Base-by-base conservation (phyloP, 1,140 invertebrate genomes). In the Orussus abietinus region DNA sequence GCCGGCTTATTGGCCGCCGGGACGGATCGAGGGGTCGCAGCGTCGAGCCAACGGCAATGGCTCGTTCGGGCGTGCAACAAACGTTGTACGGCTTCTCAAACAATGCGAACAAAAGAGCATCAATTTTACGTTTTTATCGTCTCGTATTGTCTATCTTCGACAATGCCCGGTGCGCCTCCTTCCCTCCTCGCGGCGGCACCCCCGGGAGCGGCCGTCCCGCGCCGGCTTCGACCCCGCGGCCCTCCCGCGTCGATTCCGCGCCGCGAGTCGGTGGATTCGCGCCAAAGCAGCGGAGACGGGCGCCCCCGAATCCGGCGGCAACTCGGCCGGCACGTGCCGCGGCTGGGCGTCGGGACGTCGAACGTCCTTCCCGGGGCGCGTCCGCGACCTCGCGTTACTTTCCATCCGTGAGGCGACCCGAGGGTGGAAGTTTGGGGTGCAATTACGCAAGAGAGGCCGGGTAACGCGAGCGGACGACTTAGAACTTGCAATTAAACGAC, bases 401-500 rank as follows among this genome's bases (percentile, higher is more conserved):
- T 25, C n/a, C 22, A 6, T 25, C 22, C 6, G 22, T n/a, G 6
- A 25, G 22, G 22, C n/a, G n/a, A n/a, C n/a, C n/a, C n/a, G n/a
- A n/a, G n/a, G n/a, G n/a, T n/a, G n/a, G n/a, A n/a, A n/a, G n/a
- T n/a, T n/a, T n/a, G n/a, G n/a, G n/a, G n/a, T n/a, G n/a, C n/a
- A n/a, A n/a, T n/a, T n/a, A n/a, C n/a, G n/a, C n/a, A n/a, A n/a
- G n/a, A n/a, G n/a, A n/a, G n/a, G n/a, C n/a, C n/a, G n/a, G 42
- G 61, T 64, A 64, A 69, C 64, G 62, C 58, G 62, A 61, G 52
- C 47, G 42, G 54, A 46, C 59, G 66, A 74, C 67, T 71, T 63
- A 62, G 64, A 66, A 63, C 64, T 74, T 58, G 68, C 71, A 72
- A 72, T 74, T 74, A 74, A 74, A 74, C 67, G 72, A 68, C 69